Percentiles rank a stretch among this genome's conserved stretches.
Conservation (phyloP, 2,888 invertebrate species). For the Drosophila anomelani region DNA sequence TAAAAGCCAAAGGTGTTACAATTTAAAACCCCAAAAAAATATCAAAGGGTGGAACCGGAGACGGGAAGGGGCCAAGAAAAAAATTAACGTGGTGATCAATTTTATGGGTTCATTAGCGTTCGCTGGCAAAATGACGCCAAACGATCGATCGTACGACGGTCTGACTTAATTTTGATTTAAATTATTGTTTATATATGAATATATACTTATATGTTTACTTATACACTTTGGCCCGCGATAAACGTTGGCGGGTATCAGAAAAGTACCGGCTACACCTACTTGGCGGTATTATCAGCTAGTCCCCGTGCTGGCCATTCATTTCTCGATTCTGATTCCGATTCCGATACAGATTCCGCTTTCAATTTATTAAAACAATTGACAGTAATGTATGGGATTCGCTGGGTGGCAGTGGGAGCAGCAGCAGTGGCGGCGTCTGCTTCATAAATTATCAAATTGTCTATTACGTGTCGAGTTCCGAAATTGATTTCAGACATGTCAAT, state of each 20-base stretch:
- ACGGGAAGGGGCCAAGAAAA: not conserved
- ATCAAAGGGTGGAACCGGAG: not conserved
- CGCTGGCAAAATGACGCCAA: constrained; percentile 49
- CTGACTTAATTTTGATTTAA: constrained; percentile 72
- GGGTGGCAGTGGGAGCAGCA: not conserved
- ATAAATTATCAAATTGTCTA: constrained; percentile 68
- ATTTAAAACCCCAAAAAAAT: constrained; percentile 43
- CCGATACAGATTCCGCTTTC: constrained; percentile 52
- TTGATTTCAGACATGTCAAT: constrained; percentile 52
- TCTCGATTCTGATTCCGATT: constrained; percentile 40
- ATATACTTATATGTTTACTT: constrained; percentile 21
- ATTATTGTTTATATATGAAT: constrained; percentile 66
- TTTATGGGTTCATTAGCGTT: constrained; percentile 78
- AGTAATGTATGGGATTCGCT: constrained; percentile 64
- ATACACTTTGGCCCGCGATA: constrained; percentile 9
- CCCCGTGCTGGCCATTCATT: constrained; percentile 53
- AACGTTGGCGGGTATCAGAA: constrained; percentile 38
- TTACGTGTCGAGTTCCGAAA: constrained; percentile 52
- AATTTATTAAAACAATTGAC: constrained; percentile 64
- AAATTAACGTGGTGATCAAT: constrained; percentile 78
- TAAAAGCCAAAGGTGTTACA: constrained; percentile 68
- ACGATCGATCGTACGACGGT: constrained; percentile 68
- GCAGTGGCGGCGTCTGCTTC: constrained; percentile 21
- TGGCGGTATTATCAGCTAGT: constrained; percentile 19
- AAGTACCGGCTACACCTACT: constrained; percentile 16